phyloP scores from a whole-genome alignment of 2,888 invertebrate species.

The Agriopis leucophaearia region DNA sequence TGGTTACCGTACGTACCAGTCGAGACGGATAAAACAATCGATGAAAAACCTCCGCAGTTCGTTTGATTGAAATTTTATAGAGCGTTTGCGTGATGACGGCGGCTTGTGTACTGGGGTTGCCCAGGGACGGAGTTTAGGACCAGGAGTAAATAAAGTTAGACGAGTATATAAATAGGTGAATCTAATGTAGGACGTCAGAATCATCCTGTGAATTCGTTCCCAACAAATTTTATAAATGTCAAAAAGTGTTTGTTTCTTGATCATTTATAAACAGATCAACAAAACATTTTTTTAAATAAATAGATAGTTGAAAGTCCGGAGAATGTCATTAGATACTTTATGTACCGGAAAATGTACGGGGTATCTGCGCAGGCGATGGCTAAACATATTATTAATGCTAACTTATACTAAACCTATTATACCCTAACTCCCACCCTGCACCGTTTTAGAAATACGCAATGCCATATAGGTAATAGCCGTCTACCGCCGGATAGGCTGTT shows the following conservation, averaged over 20 bases:
- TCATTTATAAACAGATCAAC: too few relatives aligned
- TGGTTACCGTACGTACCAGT: slow-evolving; percentile 32
- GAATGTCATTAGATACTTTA: too few relatives aligned
- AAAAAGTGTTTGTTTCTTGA: background rate
- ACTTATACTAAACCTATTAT: background rate
- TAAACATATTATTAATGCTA: background rate
- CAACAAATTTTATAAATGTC: too few relatives aligned
- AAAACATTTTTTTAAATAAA: too few relatives aligned
- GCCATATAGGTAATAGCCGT: slow-evolving; percentile 62
- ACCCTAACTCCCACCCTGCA: slow-evolving; percentile 49
- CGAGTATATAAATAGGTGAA: too few relatives aligned
- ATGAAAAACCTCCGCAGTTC: slow-evolving; percentile 72
- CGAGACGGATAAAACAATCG: slow-evolving; percentile 59
- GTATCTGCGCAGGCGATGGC: too few relatives aligned
- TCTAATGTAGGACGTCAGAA: background rate
- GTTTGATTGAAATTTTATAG: slow-evolving; percentile 71
- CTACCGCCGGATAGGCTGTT: slow-evolving; percentile 45
- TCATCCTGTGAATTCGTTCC: background rate
- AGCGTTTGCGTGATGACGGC: slow-evolving; percentile 65
- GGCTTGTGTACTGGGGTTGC: slow-evolving; percentile 41
- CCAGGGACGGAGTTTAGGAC: slow-evolving; percentile 46
- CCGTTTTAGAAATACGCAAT: slow-evolving; percentile 60
- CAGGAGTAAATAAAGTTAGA: slow-evolving; percentile 3
- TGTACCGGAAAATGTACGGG: too few relatives aligned
- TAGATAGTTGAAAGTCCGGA: too few relatives aligned